These are phyloP conservation scores for Hirtodrosophila cameraria DNA, from an alignment of 2,888 invertebrate genomes.

Conservation along the genomic window DNA sequence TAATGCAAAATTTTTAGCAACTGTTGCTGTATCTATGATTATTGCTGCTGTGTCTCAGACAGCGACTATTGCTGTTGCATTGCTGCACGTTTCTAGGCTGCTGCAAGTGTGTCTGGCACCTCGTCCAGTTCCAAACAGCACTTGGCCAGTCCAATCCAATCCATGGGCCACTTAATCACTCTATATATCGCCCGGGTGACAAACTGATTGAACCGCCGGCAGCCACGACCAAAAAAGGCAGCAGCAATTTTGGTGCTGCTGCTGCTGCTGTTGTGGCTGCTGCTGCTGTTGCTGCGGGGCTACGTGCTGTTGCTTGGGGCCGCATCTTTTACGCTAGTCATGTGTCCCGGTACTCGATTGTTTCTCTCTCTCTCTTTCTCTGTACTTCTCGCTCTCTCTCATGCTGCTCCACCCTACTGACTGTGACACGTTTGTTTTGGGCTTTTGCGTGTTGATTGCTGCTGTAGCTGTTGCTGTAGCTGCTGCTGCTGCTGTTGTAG, in stretches of 20 bases:
- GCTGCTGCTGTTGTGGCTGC: conserved; percentile 25
- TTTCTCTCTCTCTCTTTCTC: conserved; percentile 1
- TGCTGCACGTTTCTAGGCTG: conserved; percentile 58
- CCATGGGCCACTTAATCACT: conserved; percentile 72
- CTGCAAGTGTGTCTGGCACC: conserved; percentile 18
- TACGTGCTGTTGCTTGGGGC: conserved; percentile 60
- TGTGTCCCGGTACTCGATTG: conserved; percentile 21
- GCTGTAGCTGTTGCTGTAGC: conserved; percentile 49
- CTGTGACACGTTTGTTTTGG: conserved; percentile 73
- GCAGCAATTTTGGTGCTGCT: conserved; percentile 63
- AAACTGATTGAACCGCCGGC: conserved; percentile 76
- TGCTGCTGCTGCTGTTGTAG: conserved; percentile 30
- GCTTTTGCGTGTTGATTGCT: conserved; percentile 78
- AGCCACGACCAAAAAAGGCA: conserved; percentile 63
- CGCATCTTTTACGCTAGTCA: conserved; percentile 63
- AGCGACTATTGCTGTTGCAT: conserved; percentile 48
- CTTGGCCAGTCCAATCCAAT: conserved; percentile 58
- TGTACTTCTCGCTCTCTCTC: background rate
- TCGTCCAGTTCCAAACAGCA: conserved; percentile 11
- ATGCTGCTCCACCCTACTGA: background rate
- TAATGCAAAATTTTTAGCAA: conserved; percentile 50
- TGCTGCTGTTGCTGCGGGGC: conserved; percentile 36
- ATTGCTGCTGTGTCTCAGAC: too few relatives aligned
- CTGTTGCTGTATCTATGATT: too few relatives aligned
- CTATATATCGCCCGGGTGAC: conserved; percentile 79